Evolutionary conservation across 2,113 vertebrate species (phyloP).

Genomic region (Vombatus ursinus): DNA sequence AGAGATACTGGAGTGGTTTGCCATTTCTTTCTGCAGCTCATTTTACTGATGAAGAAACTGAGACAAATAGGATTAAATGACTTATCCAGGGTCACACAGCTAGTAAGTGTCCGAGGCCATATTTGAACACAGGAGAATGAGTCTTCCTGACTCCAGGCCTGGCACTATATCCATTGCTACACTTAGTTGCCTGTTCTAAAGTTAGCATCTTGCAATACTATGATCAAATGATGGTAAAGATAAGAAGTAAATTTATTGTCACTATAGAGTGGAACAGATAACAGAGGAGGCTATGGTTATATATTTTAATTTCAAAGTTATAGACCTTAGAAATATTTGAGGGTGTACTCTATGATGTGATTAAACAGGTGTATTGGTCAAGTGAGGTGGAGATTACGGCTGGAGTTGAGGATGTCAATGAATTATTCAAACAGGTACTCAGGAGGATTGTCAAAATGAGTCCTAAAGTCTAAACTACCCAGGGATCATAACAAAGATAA

Average conservation of each 20-base stretch:
- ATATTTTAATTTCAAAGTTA: background rate
- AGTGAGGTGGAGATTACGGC: background rate
- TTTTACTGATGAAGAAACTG: background rate
- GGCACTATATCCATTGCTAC: background rate
- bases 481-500: background rate
- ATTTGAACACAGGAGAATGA: background rate
- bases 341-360: background rate
- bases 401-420: background rate
- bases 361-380: background rate
- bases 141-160: background rate
- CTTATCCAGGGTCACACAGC: background rate
- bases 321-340: background rate
- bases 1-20: background rate
- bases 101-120: background rate
- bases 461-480: background rate
- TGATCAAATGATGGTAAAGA: background rate
- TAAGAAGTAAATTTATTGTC: background rate
- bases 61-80: background rate
- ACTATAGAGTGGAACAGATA: background rate
- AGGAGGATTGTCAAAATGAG: background rate
- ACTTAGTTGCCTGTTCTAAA: background rate
- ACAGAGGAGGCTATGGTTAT: background rate
- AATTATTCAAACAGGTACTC: background rate
- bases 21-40: background rate
- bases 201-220: background rate